Percentiles rank a stretch among this genome's conserved stretches.
phyloP scores from a whole-genome alignment of 2,113 vertebrate species.

The Vulpes ferrilata region DNA sequence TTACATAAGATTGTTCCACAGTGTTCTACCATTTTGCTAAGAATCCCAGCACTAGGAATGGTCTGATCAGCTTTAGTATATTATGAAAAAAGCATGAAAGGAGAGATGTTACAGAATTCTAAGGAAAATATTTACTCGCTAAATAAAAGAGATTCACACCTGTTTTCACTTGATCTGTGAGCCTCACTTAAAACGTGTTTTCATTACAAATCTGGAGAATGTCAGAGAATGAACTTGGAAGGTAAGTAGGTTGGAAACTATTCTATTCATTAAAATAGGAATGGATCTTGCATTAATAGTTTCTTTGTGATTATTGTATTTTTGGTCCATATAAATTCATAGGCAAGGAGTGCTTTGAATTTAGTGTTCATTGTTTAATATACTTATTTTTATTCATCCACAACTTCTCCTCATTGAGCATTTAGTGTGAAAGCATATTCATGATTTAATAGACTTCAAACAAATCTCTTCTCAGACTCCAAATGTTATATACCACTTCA shows the following conservation, averaged over 20 bases:
- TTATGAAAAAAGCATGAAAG: background rate
- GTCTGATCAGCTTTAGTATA: background rate
- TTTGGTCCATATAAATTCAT: background rate
- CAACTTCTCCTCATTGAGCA: background rate
- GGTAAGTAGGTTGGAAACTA: background rate
- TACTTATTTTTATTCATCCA: background rate
- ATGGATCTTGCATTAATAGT: background rate
- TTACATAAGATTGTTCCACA: background rate
- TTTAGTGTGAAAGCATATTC: background rate
- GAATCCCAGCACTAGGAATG: background rate
- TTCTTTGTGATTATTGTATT: background rate
- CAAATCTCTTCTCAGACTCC: background rate
- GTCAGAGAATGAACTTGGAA: constrained; percentile 57
- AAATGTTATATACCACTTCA: background rate
- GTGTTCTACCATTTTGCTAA: background rate
- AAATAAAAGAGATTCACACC: constrained; percentile 18
- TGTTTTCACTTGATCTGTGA: constrained; percentile 64
- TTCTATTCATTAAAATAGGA: constrained; percentile 36
- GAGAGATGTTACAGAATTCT: constrained; percentile 35
- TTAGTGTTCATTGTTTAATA: background rate
- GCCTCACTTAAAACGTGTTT: constrained; percentile 35
- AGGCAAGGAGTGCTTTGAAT: background rate
- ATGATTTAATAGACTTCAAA: background rate
- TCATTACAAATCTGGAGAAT: constrained; percentile 50
- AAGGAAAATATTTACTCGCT: constrained; percentile 63